Base-by-base conservation (phyloP, 2,113 vertebrate species). In the Melospiza georgiana region DNA sequence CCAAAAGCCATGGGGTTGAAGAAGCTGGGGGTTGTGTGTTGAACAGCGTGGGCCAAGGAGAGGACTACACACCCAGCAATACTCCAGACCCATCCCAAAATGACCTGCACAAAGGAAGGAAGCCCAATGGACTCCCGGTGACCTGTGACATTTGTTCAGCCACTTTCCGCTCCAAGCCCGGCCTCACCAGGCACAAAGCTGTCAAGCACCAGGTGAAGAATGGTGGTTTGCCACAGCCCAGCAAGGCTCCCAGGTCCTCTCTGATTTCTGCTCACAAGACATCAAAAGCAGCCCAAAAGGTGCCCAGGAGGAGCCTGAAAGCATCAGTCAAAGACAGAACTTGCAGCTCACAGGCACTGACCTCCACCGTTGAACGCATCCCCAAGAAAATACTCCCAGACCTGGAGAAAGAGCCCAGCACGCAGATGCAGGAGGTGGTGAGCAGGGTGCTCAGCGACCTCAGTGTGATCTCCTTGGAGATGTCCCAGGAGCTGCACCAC, bases 151-250 rank as follows among this genome's bases (percentile, higher is more conserved):
- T 99, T 92, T 99, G 99, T 78, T 97, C 97, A 11, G 98, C 99
- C 93, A 98, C 98, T 92, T 99, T 99, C 93, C 97, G 98, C 48
- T 99, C 99, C 46, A 94, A 98, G 90, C 98, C 98, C 0, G 99
- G 99, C 68, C 97, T 99, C 94, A 99, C 98, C 92, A 98, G 99
- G 95, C 99, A 99, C 95, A 99, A 98, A 96, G 99, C 99, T 85
- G 98, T 99, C 97, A 99, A 99, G 80, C 99, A 99, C 83, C 97
- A 97, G 81, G 95, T 97, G n/a, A 98, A 90, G 91, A 92, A 91
- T 4, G 51, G 98, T 14, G 92, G 97, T 22, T 15, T 89, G 25
- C 15, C 74, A n/a, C 90, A 85, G 61, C 55, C 73, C 11, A 52
- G 69, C 35, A 97, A 68, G 51, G 25, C 12, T 4, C 33, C 61